Evolutionary conservation across 2,888 invertebrate species (phyloP).

Genomic region (Parapristionchus giblindavisi): DNA sequence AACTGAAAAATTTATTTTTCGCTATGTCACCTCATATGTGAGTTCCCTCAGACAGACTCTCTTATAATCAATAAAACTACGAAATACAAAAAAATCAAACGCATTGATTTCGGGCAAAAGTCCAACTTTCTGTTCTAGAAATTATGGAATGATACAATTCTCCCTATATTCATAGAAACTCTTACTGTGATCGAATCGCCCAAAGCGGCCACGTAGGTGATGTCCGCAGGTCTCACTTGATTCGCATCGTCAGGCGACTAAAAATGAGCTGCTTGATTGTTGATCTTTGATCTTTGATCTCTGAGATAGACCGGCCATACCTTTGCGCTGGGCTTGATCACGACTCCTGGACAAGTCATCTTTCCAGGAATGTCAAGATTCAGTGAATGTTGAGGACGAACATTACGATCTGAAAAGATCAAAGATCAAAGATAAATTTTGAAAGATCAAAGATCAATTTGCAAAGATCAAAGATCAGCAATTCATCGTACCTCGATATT

Average conservation of each 20-base stretch:
- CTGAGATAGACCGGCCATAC: not conserved
- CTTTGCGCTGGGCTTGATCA: conserved; percentile 10
- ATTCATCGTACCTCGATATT: too few species aligned
- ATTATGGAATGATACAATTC: too few species aligned
- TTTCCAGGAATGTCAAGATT: not conserved
- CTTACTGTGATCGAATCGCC: conserved; percentile 23
- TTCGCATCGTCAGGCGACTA: conserved; percentile 14
- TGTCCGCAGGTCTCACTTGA: conserved; percentile 17
- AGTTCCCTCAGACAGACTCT: too few species aligned
- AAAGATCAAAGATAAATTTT: not conserved
- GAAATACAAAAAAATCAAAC: too few species aligned
- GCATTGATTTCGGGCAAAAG: too few species aligned
- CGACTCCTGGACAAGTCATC: not conserved
- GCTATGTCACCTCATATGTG: too few species aligned
- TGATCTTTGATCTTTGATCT: not conserved
- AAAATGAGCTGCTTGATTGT: not conserved
- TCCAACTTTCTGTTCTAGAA: too few species aligned
- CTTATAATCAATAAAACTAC: too few species aligned
- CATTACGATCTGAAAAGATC: not conserved
- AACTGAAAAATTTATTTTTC: too few species aligned
- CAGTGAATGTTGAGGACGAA: not conserved
- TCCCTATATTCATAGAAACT: not conserved
- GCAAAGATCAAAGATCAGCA: not conserved
- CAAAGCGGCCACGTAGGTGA: conserved; percentile 4
- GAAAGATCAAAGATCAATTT: not conserved